phyloP scores from a whole-genome alignment of 2,888 invertebrate genomes.

The Diarsia brunnea region DNA sequence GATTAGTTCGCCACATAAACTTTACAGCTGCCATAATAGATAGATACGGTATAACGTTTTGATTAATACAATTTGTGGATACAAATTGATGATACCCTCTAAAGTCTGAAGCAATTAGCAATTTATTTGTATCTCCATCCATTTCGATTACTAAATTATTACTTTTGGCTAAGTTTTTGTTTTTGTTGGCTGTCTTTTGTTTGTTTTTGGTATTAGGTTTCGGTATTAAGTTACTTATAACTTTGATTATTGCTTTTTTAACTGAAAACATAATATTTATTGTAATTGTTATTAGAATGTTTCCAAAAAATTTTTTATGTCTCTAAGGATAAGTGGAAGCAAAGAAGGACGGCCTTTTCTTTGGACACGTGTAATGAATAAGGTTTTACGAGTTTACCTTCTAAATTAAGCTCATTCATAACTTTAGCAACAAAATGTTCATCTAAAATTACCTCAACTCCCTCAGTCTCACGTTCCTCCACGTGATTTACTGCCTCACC shows the following conservation, averaged over 20 bases:
- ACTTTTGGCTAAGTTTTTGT: conserved; percentile 33
- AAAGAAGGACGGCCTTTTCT: background rate
- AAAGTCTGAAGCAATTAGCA: conserved; percentile 42
- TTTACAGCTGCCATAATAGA: conserved; percentile 55
- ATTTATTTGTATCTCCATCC: conserved; percentile 40
- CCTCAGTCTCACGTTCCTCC: background rate
- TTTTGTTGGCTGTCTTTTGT: conserved; percentile 30
- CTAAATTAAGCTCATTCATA: conserved; percentile 16
- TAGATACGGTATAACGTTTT: conserved; percentile 45
- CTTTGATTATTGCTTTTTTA: background rate
- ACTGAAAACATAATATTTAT: background rate
- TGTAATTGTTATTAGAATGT: background rate
- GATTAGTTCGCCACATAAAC: conserved; percentile 63
- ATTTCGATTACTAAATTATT: conserved; percentile 43
- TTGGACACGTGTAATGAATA: background rate
- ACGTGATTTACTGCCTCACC: conserved; percentile 16
- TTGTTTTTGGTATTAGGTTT: conserved; percentile 23
- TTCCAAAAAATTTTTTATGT: background rate
- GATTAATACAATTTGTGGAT: conserved; percentile 58
- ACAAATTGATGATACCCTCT: conserved; percentile 51
- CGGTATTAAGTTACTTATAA: conserved; percentile 17
- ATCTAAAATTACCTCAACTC: background rate
- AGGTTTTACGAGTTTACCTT: background rate
- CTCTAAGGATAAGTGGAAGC: background rate
- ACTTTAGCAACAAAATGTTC: conserved; percentile 8